phyloP scores from a whole-genome alignment of 1,140 invertebrate genomes.

The Dufourea novaeangliae region DNA sequence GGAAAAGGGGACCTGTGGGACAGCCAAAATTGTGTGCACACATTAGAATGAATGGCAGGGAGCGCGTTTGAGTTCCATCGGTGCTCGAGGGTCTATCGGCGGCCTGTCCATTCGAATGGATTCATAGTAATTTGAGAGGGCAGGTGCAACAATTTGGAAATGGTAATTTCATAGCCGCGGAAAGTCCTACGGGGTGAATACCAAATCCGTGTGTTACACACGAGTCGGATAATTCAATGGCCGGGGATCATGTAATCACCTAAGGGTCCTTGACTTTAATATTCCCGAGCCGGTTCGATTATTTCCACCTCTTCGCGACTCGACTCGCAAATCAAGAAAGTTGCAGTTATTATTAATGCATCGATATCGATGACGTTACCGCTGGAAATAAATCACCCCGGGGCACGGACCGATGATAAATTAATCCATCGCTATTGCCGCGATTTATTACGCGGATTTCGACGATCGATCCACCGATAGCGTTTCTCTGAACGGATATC shows the following conservation, averaged over 20 bases:
- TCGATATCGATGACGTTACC: slow-evolving; percentile 52
- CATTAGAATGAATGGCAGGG: slow-evolving; percentile 34
- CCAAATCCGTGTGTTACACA: slow-evolving; percentile 15
- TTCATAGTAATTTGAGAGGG: slow-evolving; percentile 36
- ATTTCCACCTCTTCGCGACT: slow-evolving; percentile 3
- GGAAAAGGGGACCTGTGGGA: slow-evolving; percentile 27
- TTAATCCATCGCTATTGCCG: slow-evolving; percentile 34
- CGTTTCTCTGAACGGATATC: not conserved
- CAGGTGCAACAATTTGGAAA: slow-evolving; percentile 58
- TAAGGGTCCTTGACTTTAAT: slow-evolving; percentile 50
- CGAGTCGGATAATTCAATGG: slow-evolving; percentile 40
- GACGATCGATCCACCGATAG: slow-evolving; percentile 34
- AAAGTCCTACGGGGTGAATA: slow-evolving; percentile 26
- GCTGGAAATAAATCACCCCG: slow-evolving; percentile 42
- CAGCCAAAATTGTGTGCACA: slow-evolving; percentile 47
- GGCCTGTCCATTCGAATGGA: slow-evolving; percentile 6
- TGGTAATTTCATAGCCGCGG: slow-evolving; percentile 35
- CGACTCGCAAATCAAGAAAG: slow-evolving; percentile 27
- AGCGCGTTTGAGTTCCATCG: slow-evolving; percentile 39
- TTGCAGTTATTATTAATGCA: slow-evolving; percentile 48
- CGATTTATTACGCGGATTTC: slow-evolving; percentile 47
- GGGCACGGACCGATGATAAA: slow-evolving; percentile 45
- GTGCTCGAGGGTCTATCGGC: slow-evolving; percentile 14
- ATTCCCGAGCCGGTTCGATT: slow-evolving; percentile 20
- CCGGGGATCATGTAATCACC: slow-evolving; percentile 23